Base-by-base conservation (phyloP, 2,113 vertebrate species). In the Galbula dea region DNA sequence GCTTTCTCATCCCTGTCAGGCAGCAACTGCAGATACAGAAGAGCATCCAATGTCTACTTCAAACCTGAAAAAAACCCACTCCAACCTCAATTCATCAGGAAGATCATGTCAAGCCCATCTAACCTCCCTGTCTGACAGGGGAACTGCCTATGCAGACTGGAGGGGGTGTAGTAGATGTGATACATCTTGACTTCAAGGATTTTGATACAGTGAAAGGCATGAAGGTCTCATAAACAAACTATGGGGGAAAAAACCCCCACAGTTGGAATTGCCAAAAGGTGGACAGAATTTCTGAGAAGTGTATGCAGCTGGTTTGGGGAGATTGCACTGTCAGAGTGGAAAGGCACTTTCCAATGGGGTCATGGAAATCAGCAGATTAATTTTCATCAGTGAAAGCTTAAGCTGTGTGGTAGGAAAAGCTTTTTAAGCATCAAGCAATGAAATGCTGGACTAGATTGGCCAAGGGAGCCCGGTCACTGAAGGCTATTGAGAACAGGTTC, bases 401-500 rank as follows among this genome's bases (percentile, higher is more conserved):
- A 86, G 55, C 43, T 59, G 46, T 69, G 82, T 55, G 58, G 67
- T 83, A 77, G 78, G 61, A 80, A 94, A 94, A 93, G 83, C 86
- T 91, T 93, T 94, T 90, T 41, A 89, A 85, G 78, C 43, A 71
- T 52, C 0, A 0, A 86, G 83, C 76, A 74, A 83, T 80, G 89
- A 91, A 95, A 85, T 0, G 17, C 75, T 80, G 79, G 79, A 74
- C 85, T 86, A 88, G 85, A 91, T 66, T 77, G 85, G 51, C 79
- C 71, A 73, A 85, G 65, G 86, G 57, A 94, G 61, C 49, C 61
- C 76, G 93, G 86, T 93, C 92, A 93, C 88, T 88, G 58, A 52
- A 78, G 90, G 95, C 86, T 90, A 72, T 39, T 88, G 68, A 93
- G 80, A 94, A 78, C 48, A 81, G 55, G 76, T 90, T 95, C 76